Conservation (phyloP, 1,140 invertebrate genomes). For the Pogonomyrmex barbatus region DNA sequence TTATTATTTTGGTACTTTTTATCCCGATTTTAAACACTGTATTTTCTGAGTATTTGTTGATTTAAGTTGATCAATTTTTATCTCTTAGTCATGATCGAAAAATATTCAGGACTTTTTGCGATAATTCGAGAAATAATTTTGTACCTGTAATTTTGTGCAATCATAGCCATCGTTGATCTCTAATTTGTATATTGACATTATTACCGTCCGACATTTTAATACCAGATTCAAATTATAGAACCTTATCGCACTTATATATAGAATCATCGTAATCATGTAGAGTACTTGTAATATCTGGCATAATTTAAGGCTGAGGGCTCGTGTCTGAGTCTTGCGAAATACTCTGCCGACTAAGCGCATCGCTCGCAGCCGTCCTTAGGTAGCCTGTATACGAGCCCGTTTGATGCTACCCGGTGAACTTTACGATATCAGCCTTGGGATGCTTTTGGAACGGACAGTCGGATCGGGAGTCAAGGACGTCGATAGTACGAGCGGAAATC, state of each 20-base stretch:
- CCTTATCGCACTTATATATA: conserved; percentile 10
- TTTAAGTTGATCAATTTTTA: neutral
- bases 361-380: neutral
- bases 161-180: neutral
- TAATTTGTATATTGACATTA: conserved; percentile 2
- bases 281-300: neutral
- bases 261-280: neutral
- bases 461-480: conserved; percentile 53
- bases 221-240: conserved; percentile 8
- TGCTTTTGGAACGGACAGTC: conserved; percentile 48
- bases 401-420: conserved; percentile 26
- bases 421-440: conserved; percentile 50
- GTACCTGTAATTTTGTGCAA: neutral
- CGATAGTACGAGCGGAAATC: conserved; percentile 51
- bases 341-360: conserved; percentile 8
- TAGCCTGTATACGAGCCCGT: conserved; percentile 5
- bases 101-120: neutral
- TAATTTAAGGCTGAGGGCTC: neutral
- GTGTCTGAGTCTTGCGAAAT: neutral
- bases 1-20: too few relatives aligned
- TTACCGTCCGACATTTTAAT: conserved; percentile 15
- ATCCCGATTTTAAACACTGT: too few relatives aligned
- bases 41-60: neutral
- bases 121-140: conserved; percentile 10
- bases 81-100: neutral